phyloP scores from a whole-genome alignment of 2,113 vertebrate species.

The Chloropsis hardwickii region DNA sequence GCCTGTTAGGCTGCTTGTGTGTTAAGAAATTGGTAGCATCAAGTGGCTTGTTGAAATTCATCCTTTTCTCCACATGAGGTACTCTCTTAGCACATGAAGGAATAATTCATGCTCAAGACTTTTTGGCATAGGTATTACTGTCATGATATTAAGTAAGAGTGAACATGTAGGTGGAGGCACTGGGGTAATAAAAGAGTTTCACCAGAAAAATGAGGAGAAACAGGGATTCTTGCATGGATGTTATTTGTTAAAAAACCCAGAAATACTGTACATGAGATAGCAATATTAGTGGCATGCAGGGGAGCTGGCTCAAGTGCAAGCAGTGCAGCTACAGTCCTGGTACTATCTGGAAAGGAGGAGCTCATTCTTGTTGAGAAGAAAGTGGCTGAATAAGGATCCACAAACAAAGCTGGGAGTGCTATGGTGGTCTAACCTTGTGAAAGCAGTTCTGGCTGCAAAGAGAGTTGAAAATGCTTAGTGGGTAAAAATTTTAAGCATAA shows the following conservation, averaged over 20 bases:
- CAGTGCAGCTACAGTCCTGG: background rate
- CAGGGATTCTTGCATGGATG: background rate
- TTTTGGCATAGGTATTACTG: background rate
- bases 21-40: background rate
- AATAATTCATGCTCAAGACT: background rate
- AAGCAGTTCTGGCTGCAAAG: background rate
- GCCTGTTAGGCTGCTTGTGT: background rate
- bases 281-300: background rate
- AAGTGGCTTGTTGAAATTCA: constrained; percentile 18
- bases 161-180: background rate
- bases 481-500: constrained; percentile 34
- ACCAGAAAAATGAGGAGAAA: background rate
- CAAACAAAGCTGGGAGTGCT: background rate
- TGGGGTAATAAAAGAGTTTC: background rate
- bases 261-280: background rate
- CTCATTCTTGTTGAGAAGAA: background rate
- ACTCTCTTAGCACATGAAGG: background rate
- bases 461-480: constrained; percentile 21
- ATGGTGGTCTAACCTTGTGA: background rate
- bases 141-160: background rate
- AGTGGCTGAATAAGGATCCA: background rate
- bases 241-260: background rate
- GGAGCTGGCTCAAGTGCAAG: background rate
- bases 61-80: background rate
- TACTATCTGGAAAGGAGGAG: background rate